Conservation (phyloP, 2,888 invertebrate genomes). For the Yponomeuta cagnagella region DNA sequence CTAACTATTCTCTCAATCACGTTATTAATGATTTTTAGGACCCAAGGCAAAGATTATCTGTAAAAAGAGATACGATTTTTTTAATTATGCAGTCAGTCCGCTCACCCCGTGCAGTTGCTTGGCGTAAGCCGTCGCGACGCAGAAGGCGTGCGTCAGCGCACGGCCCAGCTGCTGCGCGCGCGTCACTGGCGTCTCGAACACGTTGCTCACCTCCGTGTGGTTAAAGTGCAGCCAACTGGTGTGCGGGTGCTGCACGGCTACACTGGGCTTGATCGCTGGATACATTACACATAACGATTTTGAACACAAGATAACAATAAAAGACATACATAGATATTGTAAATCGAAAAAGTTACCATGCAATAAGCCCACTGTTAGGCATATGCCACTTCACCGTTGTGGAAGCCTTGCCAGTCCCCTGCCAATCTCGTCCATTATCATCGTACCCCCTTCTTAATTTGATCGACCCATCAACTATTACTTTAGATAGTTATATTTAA, state of each 20-base stretch:
- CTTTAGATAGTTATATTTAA: too few relatives aligned
- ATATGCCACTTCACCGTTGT: too few relatives aligned
- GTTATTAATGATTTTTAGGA: too few relatives aligned
- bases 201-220: constrained; percentile 78
- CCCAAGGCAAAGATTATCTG: too few relatives aligned
- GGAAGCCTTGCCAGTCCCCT: too few relatives aligned
- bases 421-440: too few relatives aligned
- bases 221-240: constrained; percentile 86
- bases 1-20: too few relatives aligned
- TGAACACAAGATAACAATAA: neutral
- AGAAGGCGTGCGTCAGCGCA: constrained; percentile 83
- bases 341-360: too few relatives aligned
- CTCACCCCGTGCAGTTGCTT: constrained; percentile 83
- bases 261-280: constrained; percentile 67
- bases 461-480: too few relatives aligned
- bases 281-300: neutral
- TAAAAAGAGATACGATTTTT: too few relatives aligned
- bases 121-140: constrained; percentile 85
- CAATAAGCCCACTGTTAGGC: too few relatives aligned
- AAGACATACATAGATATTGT: neutral
- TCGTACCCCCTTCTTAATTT: too few relatives aligned
- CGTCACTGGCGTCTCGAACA: constrained; percentile 81
- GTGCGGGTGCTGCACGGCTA: constrained; percentile 79
- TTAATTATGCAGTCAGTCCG: constrained; percentile 16
- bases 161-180: constrained; percentile 81